Base-by-base conservation (phyloP, 2,797 vertebrate genomes). In the Manis pentadactyla region DNA sequence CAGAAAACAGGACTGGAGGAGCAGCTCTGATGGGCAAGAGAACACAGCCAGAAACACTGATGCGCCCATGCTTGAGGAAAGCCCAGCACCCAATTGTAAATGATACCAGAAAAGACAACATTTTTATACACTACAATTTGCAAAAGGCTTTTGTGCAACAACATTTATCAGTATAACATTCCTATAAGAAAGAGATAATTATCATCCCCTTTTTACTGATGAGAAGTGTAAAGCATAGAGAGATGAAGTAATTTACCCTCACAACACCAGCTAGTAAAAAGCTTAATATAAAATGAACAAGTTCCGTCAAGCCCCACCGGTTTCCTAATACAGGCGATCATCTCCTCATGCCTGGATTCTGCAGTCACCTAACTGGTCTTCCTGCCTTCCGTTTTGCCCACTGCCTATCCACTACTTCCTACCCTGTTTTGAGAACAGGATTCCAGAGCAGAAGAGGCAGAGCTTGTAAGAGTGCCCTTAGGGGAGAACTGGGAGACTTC, bases 381-480 rank as follows among this genome's bases (percentile, higher is more conserved):
- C 64, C 10, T 90, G 49, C 18, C n/a, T 87, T 39, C n/a, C 9
- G 11, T 66, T 42, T 37, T 69, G 7, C 21, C 83, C 1, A 18
- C 13, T 13, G 59, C 59, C 27, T 51, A 4, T 9, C 29, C 34
- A 42, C 57, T 34, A 42, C 57, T 34, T 64, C 61, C 84, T 63
- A 7, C 6, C 18, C 1, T 13, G 6, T 84, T 83, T 83, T 25
- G 1, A 64, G 31, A 55, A 39, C 19, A 68, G 14, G n/a, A 63
- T 68, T 93, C 31, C 53, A 95, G 37, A 88, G 63, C 23, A 92
- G n/a, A 96, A 78, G 37, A 53, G 27, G 61, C 19, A 51, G 49
- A 55, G 4, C 10, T 13, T 5, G 4, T 4, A 63, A 17, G 6
- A 49, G 51, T 23, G 27, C 18, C n/a, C 46, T 39, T n/a, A 75